Conservation (phyloP, 1,140 invertebrate genomes). For the Leptinotarsa lineolata region DNA sequence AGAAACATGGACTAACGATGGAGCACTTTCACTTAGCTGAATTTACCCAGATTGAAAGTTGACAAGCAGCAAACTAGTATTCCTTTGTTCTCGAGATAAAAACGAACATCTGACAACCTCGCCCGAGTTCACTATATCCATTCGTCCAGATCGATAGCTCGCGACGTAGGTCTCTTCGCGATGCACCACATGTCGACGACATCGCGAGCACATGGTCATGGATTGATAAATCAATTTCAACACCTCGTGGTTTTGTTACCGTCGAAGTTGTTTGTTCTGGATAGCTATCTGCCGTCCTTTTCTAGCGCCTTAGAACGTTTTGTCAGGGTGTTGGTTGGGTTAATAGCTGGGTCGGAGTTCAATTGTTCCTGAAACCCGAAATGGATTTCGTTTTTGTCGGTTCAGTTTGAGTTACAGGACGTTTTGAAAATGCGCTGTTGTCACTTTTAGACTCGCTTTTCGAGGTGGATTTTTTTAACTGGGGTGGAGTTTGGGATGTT, state of each 20-base stretch:
- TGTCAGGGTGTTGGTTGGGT: neutral
- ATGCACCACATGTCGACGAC: neutral
- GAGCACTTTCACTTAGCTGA: no score
- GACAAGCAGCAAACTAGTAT: no score
- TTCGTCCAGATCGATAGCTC: neutral
- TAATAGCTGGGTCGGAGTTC: neutral
- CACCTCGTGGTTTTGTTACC: slow-evolving; percentile 4
- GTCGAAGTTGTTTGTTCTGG: neutral
- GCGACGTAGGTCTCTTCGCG: neutral
- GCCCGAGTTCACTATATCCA: neutral
- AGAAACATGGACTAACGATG: no score
- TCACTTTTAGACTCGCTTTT: no score
- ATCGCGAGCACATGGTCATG: slow-evolving; percentile 5
- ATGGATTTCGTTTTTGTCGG: neutral
- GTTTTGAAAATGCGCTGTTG: no score
- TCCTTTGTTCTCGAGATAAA: no score
- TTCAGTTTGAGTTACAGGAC: neutral
- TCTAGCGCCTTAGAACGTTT: neutral
- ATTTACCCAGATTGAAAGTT: no score
- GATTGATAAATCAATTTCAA: slow-evolving; percentile 3
- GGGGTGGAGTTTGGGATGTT: no score
- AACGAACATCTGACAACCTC: neutral
- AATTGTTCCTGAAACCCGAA: neutral
- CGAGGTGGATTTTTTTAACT: no score
- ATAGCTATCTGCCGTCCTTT: neutral